A percentile compares a stretch with the other conserved stretches of the same genome.
Evolutionary conservation across 2,797 vertebrate genomes (phyloP).

Genomic region (Sciurus carolinensis): DNA sequence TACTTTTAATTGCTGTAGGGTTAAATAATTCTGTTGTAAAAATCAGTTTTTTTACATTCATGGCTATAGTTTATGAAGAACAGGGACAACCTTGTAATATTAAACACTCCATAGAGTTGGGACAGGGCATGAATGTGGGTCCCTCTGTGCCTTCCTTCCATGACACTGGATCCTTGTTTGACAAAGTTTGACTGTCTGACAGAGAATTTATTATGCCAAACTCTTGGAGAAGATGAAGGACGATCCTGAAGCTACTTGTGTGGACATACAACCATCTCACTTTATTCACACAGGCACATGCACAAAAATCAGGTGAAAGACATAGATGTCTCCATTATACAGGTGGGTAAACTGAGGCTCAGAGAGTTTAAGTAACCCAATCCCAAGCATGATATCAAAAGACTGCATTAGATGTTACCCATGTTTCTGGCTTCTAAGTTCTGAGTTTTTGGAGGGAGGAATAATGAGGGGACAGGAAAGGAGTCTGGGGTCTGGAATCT

Average conservation of each 20-base stretch:
- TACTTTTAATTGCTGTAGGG: too few species aligned
- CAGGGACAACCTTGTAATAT: conserved; percentile 73
- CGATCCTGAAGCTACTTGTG: background rate
- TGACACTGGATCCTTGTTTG: background rate
- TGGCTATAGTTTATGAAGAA: conserved; percentile 78
- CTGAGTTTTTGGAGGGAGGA: background rate
- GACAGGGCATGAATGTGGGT: background rate
- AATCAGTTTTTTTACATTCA: conserved; percentile 70
- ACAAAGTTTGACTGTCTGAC: background rate
- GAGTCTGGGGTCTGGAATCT: background rate
- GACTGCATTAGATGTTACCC: background rate
- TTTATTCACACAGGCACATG: background rate
- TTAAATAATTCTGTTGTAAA: too few species aligned
- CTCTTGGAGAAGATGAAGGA: background rate
- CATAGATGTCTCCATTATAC: background rate
- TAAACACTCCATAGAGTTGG: conserved; percentile 43
- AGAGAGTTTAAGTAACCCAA: background rate
- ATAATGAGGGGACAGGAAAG: background rate
- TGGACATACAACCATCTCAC: background rate
- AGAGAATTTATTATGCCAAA: background rate
- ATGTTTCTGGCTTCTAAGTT: background rate
- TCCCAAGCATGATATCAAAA: background rate
- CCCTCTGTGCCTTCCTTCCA: background rate
- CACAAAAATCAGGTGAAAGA: background rate
- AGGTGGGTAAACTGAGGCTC: background rate